Conservation (phyloP, 2,113 vertebrate species). For the Zeus faber region DNA sequence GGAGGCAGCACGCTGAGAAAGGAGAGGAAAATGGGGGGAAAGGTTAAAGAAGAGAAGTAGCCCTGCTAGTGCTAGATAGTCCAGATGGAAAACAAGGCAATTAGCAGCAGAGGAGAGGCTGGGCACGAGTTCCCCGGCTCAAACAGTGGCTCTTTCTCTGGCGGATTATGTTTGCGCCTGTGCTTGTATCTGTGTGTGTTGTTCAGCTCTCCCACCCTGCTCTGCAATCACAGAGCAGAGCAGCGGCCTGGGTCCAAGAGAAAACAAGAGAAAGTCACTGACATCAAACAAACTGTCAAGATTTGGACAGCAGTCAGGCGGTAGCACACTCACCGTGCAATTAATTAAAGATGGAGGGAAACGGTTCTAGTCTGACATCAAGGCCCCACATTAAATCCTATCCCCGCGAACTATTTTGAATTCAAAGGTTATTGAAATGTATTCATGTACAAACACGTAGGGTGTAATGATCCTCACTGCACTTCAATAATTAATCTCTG, state of each 20-base stretch:
- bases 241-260: conserved; percentile 33
- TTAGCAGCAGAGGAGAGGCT: conserved; percentile 34
- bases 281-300: conserved; percentile 56
- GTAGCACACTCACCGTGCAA: conserved; percentile 30
- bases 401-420: conserved; percentile 22
- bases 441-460: conserved; percentile 18
- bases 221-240: conserved; percentile 27
- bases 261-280: conserved; percentile 55
- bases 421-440: conserved; percentile 24
- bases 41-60: conserved; percentile 20
- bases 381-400: conserved; percentile 9
- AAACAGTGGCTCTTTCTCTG: conserved; percentile 31
- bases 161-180: background rate
- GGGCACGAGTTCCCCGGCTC: conserved; percentile 32
- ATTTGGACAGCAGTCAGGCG: conserved; percentile 33
- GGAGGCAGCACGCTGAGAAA: background rate
- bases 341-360: conserved; percentile 46
- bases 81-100: conserved; percentile 56
- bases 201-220: conserved; percentile 13
- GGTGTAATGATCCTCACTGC: background rate
- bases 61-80: conserved; percentile 28
- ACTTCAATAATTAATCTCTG: background rate
- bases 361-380: conserved; percentile 40
- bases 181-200: conserved; percentile 7
- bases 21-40: conserved; percentile 5